Base-by-base conservation (phyloP, 1,140 invertebrate species). In the Diabrotica virgifera region DNA sequence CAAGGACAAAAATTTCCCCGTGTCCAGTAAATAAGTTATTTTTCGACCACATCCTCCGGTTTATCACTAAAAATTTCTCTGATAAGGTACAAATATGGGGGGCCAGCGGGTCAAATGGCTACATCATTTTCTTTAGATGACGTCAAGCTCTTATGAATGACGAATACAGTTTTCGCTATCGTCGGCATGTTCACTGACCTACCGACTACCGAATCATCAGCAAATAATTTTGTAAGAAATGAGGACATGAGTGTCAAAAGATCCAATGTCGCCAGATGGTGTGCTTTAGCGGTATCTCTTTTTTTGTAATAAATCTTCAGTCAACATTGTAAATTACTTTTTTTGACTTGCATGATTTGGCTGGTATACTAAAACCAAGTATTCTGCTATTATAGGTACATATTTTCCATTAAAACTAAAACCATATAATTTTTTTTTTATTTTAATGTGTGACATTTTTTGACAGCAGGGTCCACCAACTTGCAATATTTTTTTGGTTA, bases 41-140 rank as follows among this genome's bases (percentile, higher is more conserved):
- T n/a, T 52, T 52, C 0, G 51, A n/a, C 51, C 51, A 52, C 51
- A 52, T 52, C 51, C 53, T 55, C 12, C 24, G 10, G 24, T 12
- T 12, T 57, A 36, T 36, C 37, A 24, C 24, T 11, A n/a, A 36
- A 36, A 57, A 11, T 36, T 57, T 6, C 24, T 36, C 12, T 37
- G 10, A 7, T 57, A 36, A 53, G n/a, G 24, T 57, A n/a, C 6
- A 57, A 57, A 57, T 36, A 57, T 12, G 55, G 36, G 36, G 55
- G 55, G n/a, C 36, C 35, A n/a, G 7, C 40, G 40, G 40, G 40
- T 46, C 40, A 46, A n/a, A 46, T 46, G 5, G 8, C 40, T 10
- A 8, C 8, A 46, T 10, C 8, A 46, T 46, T 46, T 46, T 46
- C 40, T n/a, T 46, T n/a, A 10, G n/a, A 46, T 46, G 40, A 46